Evolutionary conservation across 2,888 invertebrate genomes (phyloP).

Genomic region (Hydrotaea diabolus): DNA sequence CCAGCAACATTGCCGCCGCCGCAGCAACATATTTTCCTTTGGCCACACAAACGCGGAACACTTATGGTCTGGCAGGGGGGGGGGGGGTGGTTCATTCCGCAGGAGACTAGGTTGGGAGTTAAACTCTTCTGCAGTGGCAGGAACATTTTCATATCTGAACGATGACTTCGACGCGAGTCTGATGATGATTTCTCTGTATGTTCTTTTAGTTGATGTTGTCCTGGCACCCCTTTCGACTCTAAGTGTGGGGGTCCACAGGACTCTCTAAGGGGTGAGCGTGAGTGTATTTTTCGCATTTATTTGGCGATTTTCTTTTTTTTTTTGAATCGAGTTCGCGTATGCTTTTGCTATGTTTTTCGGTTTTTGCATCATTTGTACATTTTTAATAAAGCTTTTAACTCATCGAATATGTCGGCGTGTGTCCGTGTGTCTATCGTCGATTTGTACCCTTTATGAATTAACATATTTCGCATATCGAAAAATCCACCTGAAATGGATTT

Average conservation of each 20-base stretch:
- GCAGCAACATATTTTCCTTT: neutral
- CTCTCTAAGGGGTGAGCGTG: neutral
- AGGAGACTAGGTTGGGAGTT: neutral
- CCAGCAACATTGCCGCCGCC: neutral
- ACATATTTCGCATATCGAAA: constrained; percentile 18
- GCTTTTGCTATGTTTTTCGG: constrained; percentile 1
- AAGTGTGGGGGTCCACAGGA: too few relatives aligned
- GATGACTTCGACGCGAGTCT: constrained; percentile 26
- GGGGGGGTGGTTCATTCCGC: neutral
- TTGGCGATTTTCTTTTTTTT: neutral
- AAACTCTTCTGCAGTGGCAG: neutral
- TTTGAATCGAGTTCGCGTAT: neutral
- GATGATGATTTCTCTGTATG: neutral
- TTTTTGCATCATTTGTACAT: constrained; percentile 40
- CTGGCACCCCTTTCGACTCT: neutral
- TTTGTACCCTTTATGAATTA: constrained; percentile 26
- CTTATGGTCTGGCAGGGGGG: neutral
- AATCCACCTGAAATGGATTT: too few relatives aligned
- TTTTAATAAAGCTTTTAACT: constrained; percentile 42
- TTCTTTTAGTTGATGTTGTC: neutral
- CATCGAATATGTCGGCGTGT: constrained; percentile 33
- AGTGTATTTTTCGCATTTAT: constrained; percentile 49
- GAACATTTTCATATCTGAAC: neutral
- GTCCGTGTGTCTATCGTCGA: neutral
- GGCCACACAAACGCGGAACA: neutral